These are phyloP conservation scores for Rallus crepitans DNA, from an alignment of 2,797 vertebrate species.

Conservation along the genomic window DNA sequence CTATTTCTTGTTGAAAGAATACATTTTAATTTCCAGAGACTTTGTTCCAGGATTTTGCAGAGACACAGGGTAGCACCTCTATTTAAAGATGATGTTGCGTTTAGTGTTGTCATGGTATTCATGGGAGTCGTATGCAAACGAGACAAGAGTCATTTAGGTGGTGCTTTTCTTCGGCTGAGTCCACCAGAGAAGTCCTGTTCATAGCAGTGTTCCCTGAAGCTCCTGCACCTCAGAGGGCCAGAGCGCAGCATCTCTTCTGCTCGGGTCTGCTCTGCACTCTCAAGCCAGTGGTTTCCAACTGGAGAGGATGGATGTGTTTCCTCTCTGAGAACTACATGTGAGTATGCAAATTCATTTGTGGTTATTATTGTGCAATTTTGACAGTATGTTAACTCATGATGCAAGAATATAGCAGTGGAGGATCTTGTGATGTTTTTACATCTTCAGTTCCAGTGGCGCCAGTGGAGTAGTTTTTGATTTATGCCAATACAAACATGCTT, in stretches of 20 bases:
- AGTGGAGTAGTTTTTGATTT: neutral
- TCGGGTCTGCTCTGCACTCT: accelerated
- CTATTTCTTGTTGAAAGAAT: neutral
- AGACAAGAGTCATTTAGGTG: accelerated
- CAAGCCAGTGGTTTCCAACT: accelerated
- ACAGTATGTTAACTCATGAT: neutral
- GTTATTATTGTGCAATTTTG: neutral
- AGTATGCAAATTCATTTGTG: neutral
- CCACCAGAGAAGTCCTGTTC: neutral
- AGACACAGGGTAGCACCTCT: neutral
- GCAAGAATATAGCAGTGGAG: neutral
- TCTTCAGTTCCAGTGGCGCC: neutral
- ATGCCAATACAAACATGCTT: neutral
- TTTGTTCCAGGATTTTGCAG: neutral
- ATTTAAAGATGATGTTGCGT: neutral
- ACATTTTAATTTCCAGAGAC: neutral
- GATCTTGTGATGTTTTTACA: neutral
- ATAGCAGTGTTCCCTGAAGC: neutral
- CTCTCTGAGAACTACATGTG: neutral
- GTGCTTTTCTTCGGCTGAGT: neutral
- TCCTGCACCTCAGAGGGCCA: neutral
- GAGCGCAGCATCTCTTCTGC: neutral
- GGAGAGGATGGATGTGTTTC: neutral
- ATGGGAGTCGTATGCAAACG: neutral
- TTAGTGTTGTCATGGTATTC: neutral